Evolutionary conservation across 2,888 invertebrate species (phyloP), one percentile per base, ranked within the genome.

Genomic region (Hirudinaria manillensis): DNA sequence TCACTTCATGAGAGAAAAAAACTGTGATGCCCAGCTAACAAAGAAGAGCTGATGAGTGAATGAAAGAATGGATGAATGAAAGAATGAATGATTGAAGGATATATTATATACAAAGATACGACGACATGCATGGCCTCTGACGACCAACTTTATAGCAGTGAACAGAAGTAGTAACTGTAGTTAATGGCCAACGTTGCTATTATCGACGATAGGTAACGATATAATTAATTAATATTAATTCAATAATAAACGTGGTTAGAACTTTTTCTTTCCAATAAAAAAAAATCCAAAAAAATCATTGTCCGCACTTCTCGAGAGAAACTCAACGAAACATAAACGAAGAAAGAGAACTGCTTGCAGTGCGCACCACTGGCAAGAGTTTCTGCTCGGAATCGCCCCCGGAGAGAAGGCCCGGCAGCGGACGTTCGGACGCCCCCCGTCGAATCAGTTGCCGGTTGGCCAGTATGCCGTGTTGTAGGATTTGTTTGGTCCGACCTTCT

Each of bases 401-500:
- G 45, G 16, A 10, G 45, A 10, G 45, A 3, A 7, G 3, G 45
- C 45, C 45, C 10, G 10, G 16, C 45, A 16, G 16, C 51, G 24
- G 7, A 71, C 71, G 1, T 70, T 24, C 36, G 45, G 16, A 70
- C 45, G 27, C 51, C 53, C 45, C 29, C n/a, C 27, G 1, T 51
- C 71, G 19, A 13, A 51, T 71, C 55, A 74, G 38, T 74, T 74
- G 13, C 74, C 66, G 27, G 24, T 38, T 6, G 74, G 24, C 74
- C 74, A 74, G 66, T 74, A 74, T 1, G 74, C 38, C 27, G 56
- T 24, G 66, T 38, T 36, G 74, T 74, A 66, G 67, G 34, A 38
- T 66, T 74, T 74, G 74, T 74, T 74, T 21, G 74, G 38, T 21
- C 74, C 74, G 21, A 74, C 66, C 24, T 74, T 74, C 3, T 27